Evolutionary conservation across 2,888 invertebrate species (phyloP), one percentile per base, ranked within the genome.

Genomic region (Aleiodes leptofemur): DNA sequence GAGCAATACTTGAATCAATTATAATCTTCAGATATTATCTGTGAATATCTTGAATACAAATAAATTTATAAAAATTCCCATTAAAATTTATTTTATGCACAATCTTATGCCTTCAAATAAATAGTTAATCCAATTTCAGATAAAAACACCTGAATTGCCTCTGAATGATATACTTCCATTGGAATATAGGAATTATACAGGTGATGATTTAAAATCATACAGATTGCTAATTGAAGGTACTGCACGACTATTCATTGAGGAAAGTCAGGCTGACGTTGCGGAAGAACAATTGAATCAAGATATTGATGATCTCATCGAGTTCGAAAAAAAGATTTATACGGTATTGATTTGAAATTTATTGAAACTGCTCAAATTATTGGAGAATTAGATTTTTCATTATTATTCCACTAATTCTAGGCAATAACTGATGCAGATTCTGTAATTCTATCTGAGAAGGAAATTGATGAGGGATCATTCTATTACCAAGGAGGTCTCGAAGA

Each of bases 281-380:
- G n/a, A 74, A 16, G 72, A 81, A 16, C 78, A 69, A 4, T 29
- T 84, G 0, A 8, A 31, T 2, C 69, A 80, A 53, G 82, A 85
- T 29, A 72, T 83, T 8, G 50, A 77, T 13, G 79, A 83, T 16
- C 57, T 85, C 53, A 56, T 84, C 7, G 23, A 81, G 6, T 85
- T 85, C 48, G 82, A 84, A 38, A 64, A 75, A 29, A 29, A 64
- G 53, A 38, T 81, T 29, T 72, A 64, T 14, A 38, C 61, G 73
- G 79, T 81, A 75, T 31, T 34, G 9, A n/a, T 7, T 59, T 29
- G 9, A 53, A 29, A 34, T 34, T 1, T 4, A 34, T 34, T 34
- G 34, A 34, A 34, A 34, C 34, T 34, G 34, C 1, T 34, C 3
- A 3, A 34, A 34, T 34, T 34, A 34, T 6, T 34, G 34, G 3